Percentiles rank a stretch among this genome's conserved stretches.
These are phyloP conservation scores for Ceyx cyanopectus DNA, from an alignment of 2,113 vertebrate species.

Conservation along the genomic window DNA sequence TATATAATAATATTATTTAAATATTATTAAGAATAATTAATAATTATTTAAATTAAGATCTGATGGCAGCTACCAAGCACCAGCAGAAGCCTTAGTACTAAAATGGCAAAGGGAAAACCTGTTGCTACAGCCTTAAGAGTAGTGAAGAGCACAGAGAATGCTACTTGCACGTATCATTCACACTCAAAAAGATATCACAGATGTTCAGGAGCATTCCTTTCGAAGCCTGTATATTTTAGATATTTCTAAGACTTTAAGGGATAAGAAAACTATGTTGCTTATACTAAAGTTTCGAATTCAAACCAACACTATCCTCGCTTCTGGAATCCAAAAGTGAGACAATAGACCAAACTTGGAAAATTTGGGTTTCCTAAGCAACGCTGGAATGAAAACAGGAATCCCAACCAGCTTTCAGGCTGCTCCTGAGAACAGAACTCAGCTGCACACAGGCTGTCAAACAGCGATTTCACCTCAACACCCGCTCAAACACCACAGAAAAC, in stretches of 20 bases:
- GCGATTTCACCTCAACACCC: rapidly evolving
- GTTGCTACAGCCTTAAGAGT: not conserved
- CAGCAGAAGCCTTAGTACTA: not conserved
- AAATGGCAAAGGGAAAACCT: not conserved
- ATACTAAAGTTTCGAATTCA: not conserved
- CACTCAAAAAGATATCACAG: not conserved
- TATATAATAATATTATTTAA: too few relatives aligned
- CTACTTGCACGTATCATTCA: not conserved
- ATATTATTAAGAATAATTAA: too few relatives aligned
- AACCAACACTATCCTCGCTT: not conserved
- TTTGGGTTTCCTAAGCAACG: not conserved
- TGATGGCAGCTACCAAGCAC: not conserved
- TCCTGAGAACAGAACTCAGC: not conserved
- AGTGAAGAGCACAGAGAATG: not conserved
- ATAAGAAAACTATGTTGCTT: not conserved
- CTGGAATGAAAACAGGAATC: not conserved
- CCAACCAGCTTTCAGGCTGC: not conserved
- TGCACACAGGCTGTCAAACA: not conserved
- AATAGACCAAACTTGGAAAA: not conserved
- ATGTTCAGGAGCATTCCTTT: not conserved
- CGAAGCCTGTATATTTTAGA: not conserved
- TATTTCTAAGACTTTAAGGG: not conserved
- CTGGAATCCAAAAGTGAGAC: not conserved
- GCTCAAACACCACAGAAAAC: not conserved
- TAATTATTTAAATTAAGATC: not conserved